Evolutionary conservation across 1,140 invertebrate genomes (phyloP).

Genomic region (Theocolax elegans): DNA sequence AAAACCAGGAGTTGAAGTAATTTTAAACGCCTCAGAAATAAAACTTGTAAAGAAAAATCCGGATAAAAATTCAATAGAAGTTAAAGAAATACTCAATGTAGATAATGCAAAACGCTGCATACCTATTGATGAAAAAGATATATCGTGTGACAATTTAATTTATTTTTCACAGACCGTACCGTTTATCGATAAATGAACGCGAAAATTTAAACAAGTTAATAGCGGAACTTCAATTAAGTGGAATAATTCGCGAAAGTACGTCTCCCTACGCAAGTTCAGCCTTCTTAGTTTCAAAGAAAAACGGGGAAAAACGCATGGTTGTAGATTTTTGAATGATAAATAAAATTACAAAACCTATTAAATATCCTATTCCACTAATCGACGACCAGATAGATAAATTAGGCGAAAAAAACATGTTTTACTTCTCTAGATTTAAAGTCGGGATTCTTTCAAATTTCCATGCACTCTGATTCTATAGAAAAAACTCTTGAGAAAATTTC

Average conservation of each 20-base stretch:
- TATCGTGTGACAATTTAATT: no score
- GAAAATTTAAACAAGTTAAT: no score
- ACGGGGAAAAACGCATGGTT: conserved; percentile 48
- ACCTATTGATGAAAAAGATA: no score
- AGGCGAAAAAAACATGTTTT: conserved; percentile 3
- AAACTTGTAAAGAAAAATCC: no score
- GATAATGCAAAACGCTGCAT: no score
- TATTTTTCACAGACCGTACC: conserved; percentile 48
- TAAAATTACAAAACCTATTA: conserved; percentile 46
- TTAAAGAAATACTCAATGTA: no score
- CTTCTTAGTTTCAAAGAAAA: conserved; percentile 52
- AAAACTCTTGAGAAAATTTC: conserved; percentile 38
- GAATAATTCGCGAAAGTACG: no score
- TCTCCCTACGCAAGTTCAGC: no score
- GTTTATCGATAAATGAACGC: conserved; percentile 44
- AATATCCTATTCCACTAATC: conserved; percentile 40
- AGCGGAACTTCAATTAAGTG: conserved; percentile 40
- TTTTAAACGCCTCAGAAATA: no score
- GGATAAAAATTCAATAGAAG: no score
- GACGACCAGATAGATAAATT: conserved; percentile 4
- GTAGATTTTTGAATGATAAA: conserved; percentile 66
- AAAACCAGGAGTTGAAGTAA: no score
- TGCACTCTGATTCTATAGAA: conserved; percentile 46
- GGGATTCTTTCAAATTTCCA: conserved; percentile 10
- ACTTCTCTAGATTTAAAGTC: neutral